Evolutionary conservation across 2,888 invertebrate genomes (phyloP).

Genomic region (Tinea semifulvella): DNA sequence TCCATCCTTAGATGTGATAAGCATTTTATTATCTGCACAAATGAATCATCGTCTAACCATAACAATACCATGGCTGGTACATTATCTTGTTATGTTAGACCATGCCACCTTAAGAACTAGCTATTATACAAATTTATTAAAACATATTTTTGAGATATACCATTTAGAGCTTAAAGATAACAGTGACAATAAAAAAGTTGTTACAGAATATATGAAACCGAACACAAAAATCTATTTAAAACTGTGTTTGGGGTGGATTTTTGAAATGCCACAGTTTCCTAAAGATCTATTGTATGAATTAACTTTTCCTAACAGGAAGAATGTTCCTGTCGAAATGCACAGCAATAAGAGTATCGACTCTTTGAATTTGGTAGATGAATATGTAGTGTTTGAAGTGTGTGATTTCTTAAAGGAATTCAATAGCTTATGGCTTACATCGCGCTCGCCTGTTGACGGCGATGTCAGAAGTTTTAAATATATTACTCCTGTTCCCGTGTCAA

Average conservation of each 20-base stretch:
- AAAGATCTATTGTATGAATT: slow-evolving; percentile 62
- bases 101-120: slow-evolving; percentile 72
- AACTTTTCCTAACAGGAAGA: slow-evolving; percentile 17
- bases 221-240: slow-evolving; percentile 69
- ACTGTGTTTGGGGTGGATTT: slow-evolving; percentile 81
- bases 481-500: slow-evolving; percentile 71
- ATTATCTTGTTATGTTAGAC: slow-evolving; percentile 86
- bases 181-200: slow-evolving; percentile 18
- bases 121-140: slow-evolving; percentile 69
- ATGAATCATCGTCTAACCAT: slow-evolving; percentile 71
- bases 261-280: slow-evolving; percentile 77
- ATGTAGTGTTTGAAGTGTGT: slow-evolving; percentile 70
- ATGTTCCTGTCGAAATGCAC: slow-evolving; percentile 16
- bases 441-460: slow-evolving; percentile 41
- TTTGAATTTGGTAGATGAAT: slow-evolving; percentile 69
- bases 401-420: slow-evolving; percentile 70
- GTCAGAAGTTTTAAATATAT: slow-evolving; percentile 70
- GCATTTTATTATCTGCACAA: slow-evolving; percentile 65
- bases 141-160: slow-evolving; percentile 73
- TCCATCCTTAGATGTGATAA: slow-evolving; percentile 71
- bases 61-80: slow-evolving; percentile 85
- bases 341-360: slow-evolving; percentile 53
- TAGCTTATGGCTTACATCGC: slow-evolving; percentile 55
- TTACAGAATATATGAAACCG: slow-evolving; percentile 50
- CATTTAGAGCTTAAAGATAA: slow-evolving; percentile 29